Evolutionary conservation across 2,113 vertebrate genomes (phyloP).

Genomic region (Burhinus oedicnemus): DNA sequence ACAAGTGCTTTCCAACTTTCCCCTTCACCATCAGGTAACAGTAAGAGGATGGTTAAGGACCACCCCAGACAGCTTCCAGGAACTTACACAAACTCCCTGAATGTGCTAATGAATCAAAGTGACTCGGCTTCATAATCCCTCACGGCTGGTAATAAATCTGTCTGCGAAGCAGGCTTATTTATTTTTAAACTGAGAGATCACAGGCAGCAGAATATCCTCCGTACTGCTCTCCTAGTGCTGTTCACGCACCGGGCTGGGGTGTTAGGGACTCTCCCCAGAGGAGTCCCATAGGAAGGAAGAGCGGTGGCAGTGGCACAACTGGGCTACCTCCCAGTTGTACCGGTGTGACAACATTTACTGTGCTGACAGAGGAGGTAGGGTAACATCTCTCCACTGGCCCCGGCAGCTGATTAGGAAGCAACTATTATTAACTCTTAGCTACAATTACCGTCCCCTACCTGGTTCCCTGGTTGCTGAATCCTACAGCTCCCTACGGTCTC

Average conservation of each 20-base stretch:
- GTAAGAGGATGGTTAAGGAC: not conserved
- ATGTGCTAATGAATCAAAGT: constrained; percentile 31
- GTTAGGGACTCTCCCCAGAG: not conserved
- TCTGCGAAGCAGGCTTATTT: constrained; percentile 17
- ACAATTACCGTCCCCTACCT: not conserved
- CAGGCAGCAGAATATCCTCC: not conserved
- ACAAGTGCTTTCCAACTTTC: constrained; percentile 35
- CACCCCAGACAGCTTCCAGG: constrained; percentile 23
- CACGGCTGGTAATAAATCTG: constrained; percentile 23
- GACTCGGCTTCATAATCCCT: not conserved
- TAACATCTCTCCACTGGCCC: not conserved
- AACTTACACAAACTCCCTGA: constrained; percentile 26
- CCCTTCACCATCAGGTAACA: constrained; percentile 20
- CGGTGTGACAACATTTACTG: not conserved
- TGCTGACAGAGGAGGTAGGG: not conserved
- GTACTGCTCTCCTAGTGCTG: not conserved
- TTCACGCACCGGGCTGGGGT: fast-evolving
- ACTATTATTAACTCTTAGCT: not conserved
- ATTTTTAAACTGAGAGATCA: constrained; percentile 14
- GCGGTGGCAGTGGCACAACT: not conserved
- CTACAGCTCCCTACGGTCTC: not conserved
- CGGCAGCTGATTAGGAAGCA: not conserved
- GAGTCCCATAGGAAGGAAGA: not conserved
- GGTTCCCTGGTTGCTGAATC: not conserved
- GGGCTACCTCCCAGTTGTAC: not conserved